Evolutionary conservation across 1,140 invertebrate genomes (phyloP).

Genomic region (Parasteatoda tepidariorum): DNA sequence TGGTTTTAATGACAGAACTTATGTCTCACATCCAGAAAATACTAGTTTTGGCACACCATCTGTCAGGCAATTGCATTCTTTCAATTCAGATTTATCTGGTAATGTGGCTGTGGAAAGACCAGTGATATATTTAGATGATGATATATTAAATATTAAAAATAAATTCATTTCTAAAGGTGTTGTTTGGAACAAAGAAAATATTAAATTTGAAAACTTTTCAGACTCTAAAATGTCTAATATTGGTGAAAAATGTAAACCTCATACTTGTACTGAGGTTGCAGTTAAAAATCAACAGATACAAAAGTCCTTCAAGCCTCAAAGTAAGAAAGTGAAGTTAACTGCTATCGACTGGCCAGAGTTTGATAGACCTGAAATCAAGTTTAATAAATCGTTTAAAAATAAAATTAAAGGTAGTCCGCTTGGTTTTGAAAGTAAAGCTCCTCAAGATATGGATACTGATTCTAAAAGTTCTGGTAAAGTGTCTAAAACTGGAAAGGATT

Average conservation of each 20-base stretch:
- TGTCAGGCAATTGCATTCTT: slow-evolving; percentile 9
- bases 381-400: slow-evolving; percentile 15
- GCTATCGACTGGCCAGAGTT: no score
- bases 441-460: slow-evolving; percentile 37
- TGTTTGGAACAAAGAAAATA: slow-evolving; percentile 43
- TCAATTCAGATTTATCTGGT: slow-evolving; percentile 24
- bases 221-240: not conserved
- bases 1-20: no score
- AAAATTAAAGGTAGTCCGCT: not conserved
- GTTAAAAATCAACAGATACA: slow-evolving; percentile 1
- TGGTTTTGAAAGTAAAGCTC: not conserved
- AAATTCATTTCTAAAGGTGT: not conserved
- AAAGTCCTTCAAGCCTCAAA: slow-evolving; percentile 2
- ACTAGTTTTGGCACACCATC: no score
- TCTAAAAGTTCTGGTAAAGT: not conserved
- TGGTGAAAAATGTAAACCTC: slow-evolving; percentile 8
- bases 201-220: not conserved
- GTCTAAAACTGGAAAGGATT: not conserved
- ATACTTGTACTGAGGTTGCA: not conserved
- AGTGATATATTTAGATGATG: not conserved
- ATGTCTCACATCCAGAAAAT: no score
- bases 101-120: slow-evolving; percentile 1
- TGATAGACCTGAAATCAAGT: not conserved
- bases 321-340: no score
- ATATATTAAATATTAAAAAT: not conserved